Evolutionary conservation across 2,888 invertebrate genomes (phyloP), one percentile per base, ranked within the genome.

Genomic region (Mallateleia sp.): DNA sequence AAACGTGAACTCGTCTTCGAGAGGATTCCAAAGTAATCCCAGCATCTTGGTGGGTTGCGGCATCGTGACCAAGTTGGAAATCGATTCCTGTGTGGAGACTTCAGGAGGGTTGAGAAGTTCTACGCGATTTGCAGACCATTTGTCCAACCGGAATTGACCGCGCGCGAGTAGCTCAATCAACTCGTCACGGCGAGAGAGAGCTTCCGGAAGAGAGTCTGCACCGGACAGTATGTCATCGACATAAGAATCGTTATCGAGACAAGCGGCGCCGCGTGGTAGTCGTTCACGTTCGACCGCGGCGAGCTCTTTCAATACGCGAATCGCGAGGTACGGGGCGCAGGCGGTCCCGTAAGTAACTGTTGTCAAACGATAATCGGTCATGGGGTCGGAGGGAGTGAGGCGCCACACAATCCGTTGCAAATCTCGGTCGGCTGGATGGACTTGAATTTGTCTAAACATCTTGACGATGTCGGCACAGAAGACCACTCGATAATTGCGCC

Each of bases 261-360:
- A 38, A 6, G 5, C 38, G 11, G 38, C 38, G 5, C 38, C 38
- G 11, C 6, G 38, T 38, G 38, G 14, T 9, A 9, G 11, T 2
- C 11, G 38, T 2, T 38, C 28, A 20, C 60, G 32, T 20, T 60
- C 60, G n/a, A 34, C 1, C 8, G 18, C 9, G 20, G 34, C 60
- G n/a, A 60, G 60, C 38, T 60, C 60, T 20, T 60, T 60, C 20
- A 60, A 20, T 6, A 34, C 34, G n/a, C 60, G 32, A 20, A 60
- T 60, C 0, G 60, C 60, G 9, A 60, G 38, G 20, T n/a, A 60
- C 4, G 60, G 60, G 7, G 60, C 60, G 11, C 60, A 60, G 5
- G 60, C 34, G 5, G 60, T 60, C 8, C 60, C 60, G 14, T 60
- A 60, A 11, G 60, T 60, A 18, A 60, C 60, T 14, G 58, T 58